phyloP scores from a whole-genome alignment of 2,797 vertebrate species.

The Mormyrops attenuatus region DNA sequence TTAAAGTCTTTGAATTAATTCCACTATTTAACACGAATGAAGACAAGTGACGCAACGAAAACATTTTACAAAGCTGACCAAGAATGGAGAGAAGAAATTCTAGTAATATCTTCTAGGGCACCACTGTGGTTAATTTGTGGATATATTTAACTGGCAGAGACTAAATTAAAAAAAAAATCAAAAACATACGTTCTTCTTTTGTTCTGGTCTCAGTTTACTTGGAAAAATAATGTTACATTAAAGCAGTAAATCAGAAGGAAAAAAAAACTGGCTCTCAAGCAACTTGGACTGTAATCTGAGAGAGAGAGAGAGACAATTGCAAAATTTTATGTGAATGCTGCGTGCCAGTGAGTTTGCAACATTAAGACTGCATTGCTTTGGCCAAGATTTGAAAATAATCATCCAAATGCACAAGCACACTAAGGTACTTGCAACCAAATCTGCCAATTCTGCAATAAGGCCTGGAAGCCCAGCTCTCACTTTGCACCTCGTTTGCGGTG shows the following conservation, averaged over 20 bases:
- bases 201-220: background rate
- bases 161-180: background rate
- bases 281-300: background rate
- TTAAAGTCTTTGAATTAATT: constrained; percentile 4
- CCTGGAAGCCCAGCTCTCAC: background rate
- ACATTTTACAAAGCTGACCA: background rate
- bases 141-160: background rate
- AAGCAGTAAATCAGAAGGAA: constrained; percentile 5
- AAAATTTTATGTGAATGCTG: background rate
- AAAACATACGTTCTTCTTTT: constrained; percentile 11
- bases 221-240: background rate
- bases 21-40: background rate
- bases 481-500: background rate
- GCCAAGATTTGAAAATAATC: background rate
- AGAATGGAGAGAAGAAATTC: background rate
- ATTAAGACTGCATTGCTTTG: background rate
- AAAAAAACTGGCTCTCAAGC: background rate
- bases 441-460: background rate
- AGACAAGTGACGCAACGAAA: background rate
- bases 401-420: background rate
- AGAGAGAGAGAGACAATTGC: background rate
- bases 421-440: background rate
- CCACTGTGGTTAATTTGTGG: background rate
- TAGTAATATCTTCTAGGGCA: background rate
- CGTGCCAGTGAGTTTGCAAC: background rate